Percentiles rank a stretch among this genome's conserved stretches.
These are phyloP conservation scores for Ursus arctos DNA, from an alignment of 2,113 vertebrate genomes.

Conservation along the genomic window DNA sequence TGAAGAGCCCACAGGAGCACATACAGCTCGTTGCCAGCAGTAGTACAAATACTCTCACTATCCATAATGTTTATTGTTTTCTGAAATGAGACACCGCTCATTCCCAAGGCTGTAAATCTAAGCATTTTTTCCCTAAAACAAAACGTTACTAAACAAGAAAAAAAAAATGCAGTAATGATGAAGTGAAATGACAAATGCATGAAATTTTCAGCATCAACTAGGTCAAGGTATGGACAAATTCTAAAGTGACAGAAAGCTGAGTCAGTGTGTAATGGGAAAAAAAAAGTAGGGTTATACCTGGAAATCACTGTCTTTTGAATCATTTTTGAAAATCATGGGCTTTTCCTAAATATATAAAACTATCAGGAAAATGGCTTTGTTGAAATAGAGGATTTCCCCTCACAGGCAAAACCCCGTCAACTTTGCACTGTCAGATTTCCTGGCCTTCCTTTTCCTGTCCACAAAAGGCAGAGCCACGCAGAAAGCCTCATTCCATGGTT, in stretches of 20 bases:
- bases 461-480: background rate
- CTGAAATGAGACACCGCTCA: constrained; percentile 18
- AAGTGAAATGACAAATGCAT: background rate
- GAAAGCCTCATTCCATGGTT: background rate
- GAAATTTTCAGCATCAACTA: constrained; percentile 39
- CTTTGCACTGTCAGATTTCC: background rate
- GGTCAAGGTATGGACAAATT: constrained; percentile 26
- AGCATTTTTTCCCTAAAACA: constrained; percentile 4
- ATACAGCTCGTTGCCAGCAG: background rate
- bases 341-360: constrained; percentile 35
- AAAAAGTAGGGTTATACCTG: background rate
- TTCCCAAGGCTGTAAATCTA: constrained; percentile 35
- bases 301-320: constrained; percentile 11
- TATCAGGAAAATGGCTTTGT: background rate
- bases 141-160: constrained; percentile 13
- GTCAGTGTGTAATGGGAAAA: background rate
- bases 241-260: constrained; percentile 34
- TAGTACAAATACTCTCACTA: background rate
- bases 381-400: background rate
- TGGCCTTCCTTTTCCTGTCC: background rate
- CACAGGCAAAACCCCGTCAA: background rate
- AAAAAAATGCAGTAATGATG: background rate
- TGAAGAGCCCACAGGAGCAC: background rate
- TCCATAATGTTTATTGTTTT: constrained; percentile 59
- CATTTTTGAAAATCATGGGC: constrained; percentile 13